Conservation (phyloP, 2,797 vertebrate genomes). For the Amblyraja radiata region DNA sequence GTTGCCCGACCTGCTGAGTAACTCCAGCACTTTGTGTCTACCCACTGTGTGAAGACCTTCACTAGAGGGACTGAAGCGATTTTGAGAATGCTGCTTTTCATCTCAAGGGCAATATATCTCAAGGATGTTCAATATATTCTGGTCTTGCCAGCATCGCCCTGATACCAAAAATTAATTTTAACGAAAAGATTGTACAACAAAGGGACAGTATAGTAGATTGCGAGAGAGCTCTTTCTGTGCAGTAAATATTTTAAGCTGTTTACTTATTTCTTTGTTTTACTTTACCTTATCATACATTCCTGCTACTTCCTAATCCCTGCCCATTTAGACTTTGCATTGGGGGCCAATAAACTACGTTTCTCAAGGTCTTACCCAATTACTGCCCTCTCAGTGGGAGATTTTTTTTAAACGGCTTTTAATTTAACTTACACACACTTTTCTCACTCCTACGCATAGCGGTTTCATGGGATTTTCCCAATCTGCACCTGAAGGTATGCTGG, state of each 20-base stretch:
- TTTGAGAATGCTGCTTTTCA: no score
- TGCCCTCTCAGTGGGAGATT: background rate
- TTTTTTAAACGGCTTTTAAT: background rate
- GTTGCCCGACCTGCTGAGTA: no score
- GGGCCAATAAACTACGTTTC: background rate
- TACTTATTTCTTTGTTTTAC: background rate
- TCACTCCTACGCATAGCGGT: background rate
- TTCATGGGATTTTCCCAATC: background rate
- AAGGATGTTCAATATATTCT: no score
- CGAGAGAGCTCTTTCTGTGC: background rate
- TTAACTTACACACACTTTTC: background rate
- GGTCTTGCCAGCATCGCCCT: no score
- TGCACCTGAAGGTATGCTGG: background rate
- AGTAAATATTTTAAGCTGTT: background rate
- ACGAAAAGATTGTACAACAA: no score
- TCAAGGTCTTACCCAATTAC: background rate
- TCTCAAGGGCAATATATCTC: no score
- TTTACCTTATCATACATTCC: background rate
- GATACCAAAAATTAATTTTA: no score
- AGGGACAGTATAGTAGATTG: no score
- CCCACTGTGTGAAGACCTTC: no score
- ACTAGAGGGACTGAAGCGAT: no score
- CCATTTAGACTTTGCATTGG: background rate
- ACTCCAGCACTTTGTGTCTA: no score
- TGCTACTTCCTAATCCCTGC: background rate